These are phyloP conservation scores for Ictidomys tridecemlineatus DNA, from an alignment of 2,113 vertebrate genomes.

Conservation along the genomic window DNA sequence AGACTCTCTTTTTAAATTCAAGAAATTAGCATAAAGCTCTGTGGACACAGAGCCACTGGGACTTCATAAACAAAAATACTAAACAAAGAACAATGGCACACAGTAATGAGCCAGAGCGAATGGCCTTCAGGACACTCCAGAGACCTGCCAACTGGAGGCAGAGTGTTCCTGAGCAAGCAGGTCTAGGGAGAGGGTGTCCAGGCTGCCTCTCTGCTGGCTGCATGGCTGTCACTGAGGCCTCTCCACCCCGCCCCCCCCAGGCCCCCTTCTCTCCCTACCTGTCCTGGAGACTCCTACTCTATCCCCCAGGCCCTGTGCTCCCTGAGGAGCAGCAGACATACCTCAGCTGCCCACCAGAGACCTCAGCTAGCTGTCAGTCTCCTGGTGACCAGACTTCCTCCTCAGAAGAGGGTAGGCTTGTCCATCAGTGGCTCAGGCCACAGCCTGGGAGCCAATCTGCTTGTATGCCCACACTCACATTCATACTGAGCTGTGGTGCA, in stretches of 20 bases:
- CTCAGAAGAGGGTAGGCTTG: neutral
- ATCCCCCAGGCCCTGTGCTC: neutral
- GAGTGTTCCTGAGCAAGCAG: neutral
- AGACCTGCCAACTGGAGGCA: neutral
- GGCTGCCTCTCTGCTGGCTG: neutral
- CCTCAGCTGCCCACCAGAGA: neutral
- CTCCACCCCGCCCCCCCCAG: neutral
- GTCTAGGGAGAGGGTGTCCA: accelerated
- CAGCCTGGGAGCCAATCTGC: neutral
- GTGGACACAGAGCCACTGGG: neutral
- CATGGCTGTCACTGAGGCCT: neutral
- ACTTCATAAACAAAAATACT: neutral
- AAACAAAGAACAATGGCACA: neutral
- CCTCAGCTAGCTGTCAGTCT: neutral
- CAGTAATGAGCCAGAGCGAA: neutral
- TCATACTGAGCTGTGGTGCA: no score
- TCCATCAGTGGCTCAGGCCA: no score
- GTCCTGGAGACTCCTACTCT: neutral
- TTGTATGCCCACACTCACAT: no score
- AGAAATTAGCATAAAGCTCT: neutral
- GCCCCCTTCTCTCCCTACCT: neutral
- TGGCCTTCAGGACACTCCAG: neutral
- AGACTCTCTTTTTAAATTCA: neutral
- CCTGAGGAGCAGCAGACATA: neutral
- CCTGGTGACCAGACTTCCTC: neutral